Percentiles rank a stretch among this genome's conserved stretches.
Conservation (phyloP, 2,888 invertebrate species). For the Morpho achilles region DNA sequence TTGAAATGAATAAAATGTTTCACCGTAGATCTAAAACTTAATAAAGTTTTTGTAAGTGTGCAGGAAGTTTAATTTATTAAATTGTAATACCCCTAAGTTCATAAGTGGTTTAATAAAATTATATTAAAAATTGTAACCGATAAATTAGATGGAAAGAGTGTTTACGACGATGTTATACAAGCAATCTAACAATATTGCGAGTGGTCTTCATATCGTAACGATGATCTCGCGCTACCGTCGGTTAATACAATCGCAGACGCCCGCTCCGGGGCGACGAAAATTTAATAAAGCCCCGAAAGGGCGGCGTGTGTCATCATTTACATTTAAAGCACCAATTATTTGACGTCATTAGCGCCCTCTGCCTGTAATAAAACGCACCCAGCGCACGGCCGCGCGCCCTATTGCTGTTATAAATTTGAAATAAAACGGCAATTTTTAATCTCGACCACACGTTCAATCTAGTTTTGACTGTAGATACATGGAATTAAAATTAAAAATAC, state of each 20-base stretch:
- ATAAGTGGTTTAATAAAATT: too few species aligned
- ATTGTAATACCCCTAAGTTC: too few species aligned
- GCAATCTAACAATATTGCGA: conserved; percentile 3
- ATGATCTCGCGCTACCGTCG: conserved; percentile 20
- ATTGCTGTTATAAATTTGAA: conserved; percentile 70
- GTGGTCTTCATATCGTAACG: conserved; percentile 3
- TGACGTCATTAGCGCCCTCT: conserved; percentile 76
- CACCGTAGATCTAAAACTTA: too few species aligned
- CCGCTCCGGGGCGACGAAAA: conserved; percentile 32
- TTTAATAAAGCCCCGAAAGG: conserved; percentile 66
- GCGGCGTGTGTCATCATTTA: conserved; percentile 73
- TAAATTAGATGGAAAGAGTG: background rate
- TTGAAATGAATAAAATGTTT: too few species aligned
- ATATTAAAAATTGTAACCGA: too few species aligned
- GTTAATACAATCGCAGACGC: conserved; percentile 15
- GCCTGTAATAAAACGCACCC: conserved; percentile 74
- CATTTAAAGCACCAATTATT: conserved; percentile 79
- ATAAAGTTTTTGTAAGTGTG: too few species aligned
- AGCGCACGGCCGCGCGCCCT: conserved; percentile 53
- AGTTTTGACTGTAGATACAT: conserved; percentile 1
- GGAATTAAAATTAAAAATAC: conserved; percentile 3
- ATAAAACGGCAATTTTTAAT: conserved; percentile 69
- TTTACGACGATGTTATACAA: background rate
- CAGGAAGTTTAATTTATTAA: too few species aligned
- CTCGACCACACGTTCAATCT: conserved; percentile 37